Evolutionary conservation across 1,140 invertebrate species (phyloP), one percentile per base, ranked within the genome.

Genomic region (Bathynomus jamesi): DNA sequence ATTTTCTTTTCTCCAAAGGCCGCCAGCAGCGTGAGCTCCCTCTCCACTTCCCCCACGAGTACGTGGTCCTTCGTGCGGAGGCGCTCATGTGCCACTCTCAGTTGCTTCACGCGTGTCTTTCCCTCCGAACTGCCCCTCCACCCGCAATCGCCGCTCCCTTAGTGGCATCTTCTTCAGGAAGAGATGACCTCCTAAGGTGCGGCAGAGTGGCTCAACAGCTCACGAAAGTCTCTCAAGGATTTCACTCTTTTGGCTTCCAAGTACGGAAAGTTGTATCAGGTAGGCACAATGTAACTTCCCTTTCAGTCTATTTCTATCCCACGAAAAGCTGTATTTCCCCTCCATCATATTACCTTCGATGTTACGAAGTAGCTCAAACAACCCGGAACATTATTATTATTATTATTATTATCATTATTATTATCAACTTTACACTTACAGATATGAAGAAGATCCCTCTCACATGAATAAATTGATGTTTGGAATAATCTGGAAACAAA

Each of bases 61-160:
- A 89, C 82, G 86, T 89, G 24, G 88, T 86, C 77, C 82, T 91
- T 13, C 83, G 93, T 7, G 87, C 87, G 21, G 89, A 92, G 82
- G 88, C 93, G 78, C 83, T 96, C 17, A 88, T 91, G 73, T 87
- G 89, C 21, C 84, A 94, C 30, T 85, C 87, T 0, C 87, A 91
- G 76, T 84, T 95, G 7, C 84, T 93, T 25, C 87, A 89, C 31
- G 88, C 90, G 0, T 93, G 91, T 79, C 87, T 89, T 79, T 90
- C 91, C 53, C 85, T 96, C 28, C 91, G 91, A 78, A 93, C 94
- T 70, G 91, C 93, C 64, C 94, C 94, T 27, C 94, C 94, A 29
- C 93, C 95, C 2, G 94, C 94, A 2, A 95, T 96, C 73, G 93
- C 94, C 0, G 87, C 89, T 0, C 88, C 91, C 10, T 86, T 94